phyloP scores from a whole-genome alignment of 2,888 invertebrate species.

The Linnaemya tessellans region DNA sequence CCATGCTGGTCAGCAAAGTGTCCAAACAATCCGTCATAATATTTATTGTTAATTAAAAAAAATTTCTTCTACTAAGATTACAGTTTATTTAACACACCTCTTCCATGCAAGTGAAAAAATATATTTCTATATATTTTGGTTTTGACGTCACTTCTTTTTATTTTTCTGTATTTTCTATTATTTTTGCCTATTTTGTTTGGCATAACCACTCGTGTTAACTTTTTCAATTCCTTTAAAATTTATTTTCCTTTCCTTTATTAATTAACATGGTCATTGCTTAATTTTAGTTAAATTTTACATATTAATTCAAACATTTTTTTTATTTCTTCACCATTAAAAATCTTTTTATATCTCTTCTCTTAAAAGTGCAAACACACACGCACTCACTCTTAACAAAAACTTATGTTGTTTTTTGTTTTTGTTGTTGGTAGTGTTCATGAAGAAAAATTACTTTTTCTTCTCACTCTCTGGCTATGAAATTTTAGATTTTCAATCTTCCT shows the following conservation, averaged over 20 bases:
- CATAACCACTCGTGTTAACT: background rate
- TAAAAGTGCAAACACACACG: conserved; percentile 47
- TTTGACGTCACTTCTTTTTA: conserved; percentile 71
- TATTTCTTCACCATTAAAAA: conserved; percentile 57
- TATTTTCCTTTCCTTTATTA: background rate
- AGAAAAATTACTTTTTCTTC: conserved; percentile 48
- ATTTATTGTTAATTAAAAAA: conserved; percentile 39
- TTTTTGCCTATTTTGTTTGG: conserved; percentile 20
- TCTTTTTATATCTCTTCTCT: conserved; percentile 66
- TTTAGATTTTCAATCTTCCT: conserved; percentile 24
- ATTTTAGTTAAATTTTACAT: conserved; percentile 50
- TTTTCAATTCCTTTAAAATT: conserved; percentile 34
- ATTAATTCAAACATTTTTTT: conserved; percentile 50
- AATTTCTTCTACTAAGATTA: conserved; percentile 3
- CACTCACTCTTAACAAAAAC: conserved; percentile 44
- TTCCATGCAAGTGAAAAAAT: conserved; percentile 45
- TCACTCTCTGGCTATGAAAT: conserved; percentile 38
- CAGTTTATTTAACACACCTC: conserved; percentile 45
- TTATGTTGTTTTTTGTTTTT: conserved; percentile 64
- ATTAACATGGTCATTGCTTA: conserved; percentile 42
- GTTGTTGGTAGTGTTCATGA: conserved; percentile 57
- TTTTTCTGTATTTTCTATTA: conserved; percentile 31
- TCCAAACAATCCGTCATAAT: conserved; percentile 82
- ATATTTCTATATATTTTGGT: conserved; percentile 45
- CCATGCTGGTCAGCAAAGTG: conserved; percentile 81